Evolutionary conservation across 2,888 invertebrate species (phyloP).

Genomic region (Saturnia pavonia): DNA sequence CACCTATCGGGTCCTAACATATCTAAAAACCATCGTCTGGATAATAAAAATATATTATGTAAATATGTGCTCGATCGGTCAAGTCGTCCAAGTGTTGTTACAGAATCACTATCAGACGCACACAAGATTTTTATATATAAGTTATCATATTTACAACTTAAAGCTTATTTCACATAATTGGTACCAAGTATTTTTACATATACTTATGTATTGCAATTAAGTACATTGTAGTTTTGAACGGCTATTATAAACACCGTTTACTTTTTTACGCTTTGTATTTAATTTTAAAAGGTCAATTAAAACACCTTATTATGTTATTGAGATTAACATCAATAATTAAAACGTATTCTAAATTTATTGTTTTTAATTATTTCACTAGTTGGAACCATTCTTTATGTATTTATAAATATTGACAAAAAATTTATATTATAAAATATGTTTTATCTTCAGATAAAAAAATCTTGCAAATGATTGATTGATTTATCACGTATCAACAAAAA

Average conservation of each 20-base stretch:
- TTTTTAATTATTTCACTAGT: neutral
- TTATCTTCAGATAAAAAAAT: too few species aligned
- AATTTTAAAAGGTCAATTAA: neutral
- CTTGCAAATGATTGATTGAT: too few species aligned
- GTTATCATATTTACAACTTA: neutral
- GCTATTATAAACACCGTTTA: neutral
- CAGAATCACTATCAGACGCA: too few species aligned
- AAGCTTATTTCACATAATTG: neutral
- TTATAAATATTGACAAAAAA: neutral
- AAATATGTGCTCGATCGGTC: too few species aligned
- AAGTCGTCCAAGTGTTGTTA: too few species aligned
- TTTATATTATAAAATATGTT: too few species aligned
- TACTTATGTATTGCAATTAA: neutral
- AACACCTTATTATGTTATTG: neutral
- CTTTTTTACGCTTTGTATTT: neutral
- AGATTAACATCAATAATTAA: neutral
- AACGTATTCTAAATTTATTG: neutral
- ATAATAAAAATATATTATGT: too few species aligned
- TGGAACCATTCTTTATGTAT: neutral
- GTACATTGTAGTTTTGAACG: neutral
- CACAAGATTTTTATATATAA: too few species aligned
- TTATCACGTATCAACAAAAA: too few species aligned
- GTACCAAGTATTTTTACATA: neutral
- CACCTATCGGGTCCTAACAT: too few species aligned
- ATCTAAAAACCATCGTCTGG: too few species aligned